Conservation (phyloP, 2,888 invertebrate genomes). For the Papilio elwesi region DNA sequence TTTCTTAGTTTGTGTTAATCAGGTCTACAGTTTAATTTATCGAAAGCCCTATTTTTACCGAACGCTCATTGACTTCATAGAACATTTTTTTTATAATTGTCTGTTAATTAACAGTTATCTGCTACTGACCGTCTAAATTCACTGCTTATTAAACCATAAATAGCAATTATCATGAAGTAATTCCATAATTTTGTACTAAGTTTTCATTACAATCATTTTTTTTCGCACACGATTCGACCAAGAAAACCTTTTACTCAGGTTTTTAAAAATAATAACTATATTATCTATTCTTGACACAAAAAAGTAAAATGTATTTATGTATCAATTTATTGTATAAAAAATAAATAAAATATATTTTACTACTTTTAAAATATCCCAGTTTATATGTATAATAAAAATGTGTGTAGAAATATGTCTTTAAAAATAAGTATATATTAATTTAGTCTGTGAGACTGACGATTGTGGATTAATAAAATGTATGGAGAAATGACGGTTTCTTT, state of each 20-base stretch:
- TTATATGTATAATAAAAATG: not conserved
- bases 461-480: slow-evolving; percentile 3
- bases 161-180: too few relatives aligned
- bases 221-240: too few relatives aligned
- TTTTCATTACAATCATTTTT: too few relatives aligned
- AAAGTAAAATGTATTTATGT: not conserved
- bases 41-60: too few relatives aligned
- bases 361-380: not conserved
- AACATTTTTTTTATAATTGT: too few relatives aligned
- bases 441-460: slow-evolving; percentile 11
- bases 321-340: not conserved
- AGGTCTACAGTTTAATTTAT: too few relatives aligned
- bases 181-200: too few relatives aligned
- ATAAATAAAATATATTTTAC: slow-evolving; percentile 12
- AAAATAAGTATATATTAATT: not conserved
- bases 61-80: too few relatives aligned
- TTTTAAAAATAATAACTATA: not conserved
- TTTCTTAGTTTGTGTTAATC: too few relatives aligned
- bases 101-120: too few relatives aligned
- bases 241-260: not conserved
- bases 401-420: slow-evolving; percentile 7
- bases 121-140: too few relatives aligned
- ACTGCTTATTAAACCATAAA: too few relatives aligned
- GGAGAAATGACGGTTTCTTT: not conserved
- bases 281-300: not conserved